These are phyloP conservation scores for Mylabris sibirica DNA, from an alignment of 2,888 invertebrate species.

Conservation along the genomic window DNA sequence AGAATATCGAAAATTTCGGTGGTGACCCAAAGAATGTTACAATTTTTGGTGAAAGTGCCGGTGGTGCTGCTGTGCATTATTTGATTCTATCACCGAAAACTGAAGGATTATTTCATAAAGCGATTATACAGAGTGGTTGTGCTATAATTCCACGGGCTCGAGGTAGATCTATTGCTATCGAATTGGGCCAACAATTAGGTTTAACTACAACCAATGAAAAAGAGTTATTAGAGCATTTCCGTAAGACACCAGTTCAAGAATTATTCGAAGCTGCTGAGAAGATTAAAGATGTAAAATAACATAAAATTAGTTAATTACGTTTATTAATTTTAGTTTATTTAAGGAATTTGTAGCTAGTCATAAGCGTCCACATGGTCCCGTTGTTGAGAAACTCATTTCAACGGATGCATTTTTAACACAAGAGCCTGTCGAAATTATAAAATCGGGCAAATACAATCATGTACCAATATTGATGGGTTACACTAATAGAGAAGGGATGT, in stretches of 20 bases:
- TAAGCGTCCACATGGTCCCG: constrained; percentile 45
- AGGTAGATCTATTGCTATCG: constrained; percentile 40
- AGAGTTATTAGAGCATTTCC: constrained; percentile 45
- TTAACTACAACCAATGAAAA: constrained; percentile 48
- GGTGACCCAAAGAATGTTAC: constrained; percentile 65
- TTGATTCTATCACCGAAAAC: constrained; percentile 62
- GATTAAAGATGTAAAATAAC: constrained; percentile 44
- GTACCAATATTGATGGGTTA: constrained; percentile 57
- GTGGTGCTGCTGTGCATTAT: constrained; percentile 63
- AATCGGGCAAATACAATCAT: constrained; percentile 51
- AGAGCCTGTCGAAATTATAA: constrained; percentile 49
- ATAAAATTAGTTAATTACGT: not conserved
- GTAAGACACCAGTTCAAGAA: constrained; percentile 41
- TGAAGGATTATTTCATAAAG: constrained; percentile 55
- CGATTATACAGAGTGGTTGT: constrained; percentile 52
- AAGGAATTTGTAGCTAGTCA: constrained; percentile 39
- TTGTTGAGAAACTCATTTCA: constrained; percentile 44
- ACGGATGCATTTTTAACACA: constrained; percentile 51
- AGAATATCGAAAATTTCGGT: constrained; percentile 62
- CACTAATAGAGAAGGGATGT: constrained; percentile 53
- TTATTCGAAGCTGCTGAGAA: constrained; percentile 39
- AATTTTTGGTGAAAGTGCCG: constrained; percentile 66
- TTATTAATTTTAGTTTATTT: constrained; percentile 14
- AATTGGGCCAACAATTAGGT: constrained; percentile 43
- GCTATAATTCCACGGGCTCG: constrained; percentile 47